A percentile compares a stretch with the other conserved stretches of the same genome.
phyloP scores from a whole-genome alignment of 37 sponge, comb jelly and placozoan species.

The Ianthella basta region DNA sequence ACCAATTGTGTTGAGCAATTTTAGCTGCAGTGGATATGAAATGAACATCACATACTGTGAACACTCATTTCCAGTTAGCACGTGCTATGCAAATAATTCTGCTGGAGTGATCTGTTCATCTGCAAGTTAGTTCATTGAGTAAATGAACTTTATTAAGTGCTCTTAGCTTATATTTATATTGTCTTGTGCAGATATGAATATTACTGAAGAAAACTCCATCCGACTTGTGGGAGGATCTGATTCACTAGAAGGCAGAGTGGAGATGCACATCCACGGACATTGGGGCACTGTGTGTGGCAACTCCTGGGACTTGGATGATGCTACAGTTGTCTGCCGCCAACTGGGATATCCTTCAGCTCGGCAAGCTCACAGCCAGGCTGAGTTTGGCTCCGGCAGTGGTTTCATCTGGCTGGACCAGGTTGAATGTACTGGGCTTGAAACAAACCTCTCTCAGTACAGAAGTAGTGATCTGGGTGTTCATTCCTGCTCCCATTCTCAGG shows the following conservation, averaged over 20 bases:
- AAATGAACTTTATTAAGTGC: too few species aligned
- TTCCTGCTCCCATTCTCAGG: neutral
- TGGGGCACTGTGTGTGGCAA: constrained; percentile 35
- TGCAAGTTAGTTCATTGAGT: too few species aligned
- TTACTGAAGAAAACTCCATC: too few species aligned
- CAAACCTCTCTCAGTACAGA: neutral
- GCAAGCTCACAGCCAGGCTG: neutral
- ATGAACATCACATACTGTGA: too few species aligned
- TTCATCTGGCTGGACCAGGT: neutral
- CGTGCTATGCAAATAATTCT: too few species aligned
- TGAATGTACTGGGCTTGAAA: constrained; percentile 6
- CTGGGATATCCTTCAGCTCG: neutral
- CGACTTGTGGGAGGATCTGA: too few species aligned
- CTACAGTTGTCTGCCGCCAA: constrained; percentile 17
- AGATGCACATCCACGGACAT: neutral
- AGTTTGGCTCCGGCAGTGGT: constrained; percentile 8
- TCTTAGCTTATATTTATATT: too few species aligned
- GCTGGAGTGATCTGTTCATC: too few species aligned
- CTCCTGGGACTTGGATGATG: constrained; percentile 8
- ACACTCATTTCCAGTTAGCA: too few species aligned
- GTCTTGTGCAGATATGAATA: too few species aligned
- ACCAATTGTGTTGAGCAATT: too few species aligned
- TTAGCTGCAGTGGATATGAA: too few species aligned
- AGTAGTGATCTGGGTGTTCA: neutral
- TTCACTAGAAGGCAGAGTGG: constrained; percentile 13